phyloP scores from a whole-genome alignment of 2,888 invertebrate genomes.

The Drosophila quinaria region DNA sequence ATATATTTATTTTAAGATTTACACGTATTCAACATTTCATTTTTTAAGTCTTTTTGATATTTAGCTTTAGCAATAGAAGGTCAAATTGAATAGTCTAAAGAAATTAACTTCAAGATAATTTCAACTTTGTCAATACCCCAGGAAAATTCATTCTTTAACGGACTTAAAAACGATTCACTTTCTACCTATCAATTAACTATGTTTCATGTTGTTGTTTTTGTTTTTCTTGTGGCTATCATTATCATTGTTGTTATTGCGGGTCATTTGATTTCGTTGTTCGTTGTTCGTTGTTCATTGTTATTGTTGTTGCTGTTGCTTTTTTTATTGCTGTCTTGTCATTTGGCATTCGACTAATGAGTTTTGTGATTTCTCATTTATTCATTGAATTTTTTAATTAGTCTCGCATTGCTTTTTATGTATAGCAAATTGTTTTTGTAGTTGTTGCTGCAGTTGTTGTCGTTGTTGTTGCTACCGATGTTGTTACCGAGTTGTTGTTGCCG shows the following conservation, averaged over 20 bases:
- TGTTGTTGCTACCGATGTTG: conserved; percentile 25
- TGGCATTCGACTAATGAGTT: conserved; percentile 74
- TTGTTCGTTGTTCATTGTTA: conserved; percentile 39
- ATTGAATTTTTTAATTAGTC: conserved; percentile 80
- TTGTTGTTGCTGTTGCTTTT: conserved; percentile 31
- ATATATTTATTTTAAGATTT: not conserved
- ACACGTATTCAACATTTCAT: not conserved
- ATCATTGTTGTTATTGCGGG: conserved; percentile 46
- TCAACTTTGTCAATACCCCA: not conserved
- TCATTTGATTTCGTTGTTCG: conserved; percentile 56
- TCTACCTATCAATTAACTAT: conserved; percentile 41
- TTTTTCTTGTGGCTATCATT: conserved; percentile 35
- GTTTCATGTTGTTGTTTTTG: conserved; percentile 19
- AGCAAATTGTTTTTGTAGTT: conserved; percentile 33
- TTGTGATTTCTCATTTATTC: conserved; percentile 80
- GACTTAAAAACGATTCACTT: conserved; percentile 19
- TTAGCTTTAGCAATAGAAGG: no score
- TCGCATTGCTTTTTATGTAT: conserved; percentile 63
- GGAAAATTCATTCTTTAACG: conserved; percentile 19
- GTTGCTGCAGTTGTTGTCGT: conserved; percentile 20
- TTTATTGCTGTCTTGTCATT: conserved; percentile 61
- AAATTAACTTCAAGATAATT: not conserved
- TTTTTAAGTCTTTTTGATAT: not conserved
- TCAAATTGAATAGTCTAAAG: no score
- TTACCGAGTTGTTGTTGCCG: conserved; percentile 27